These are phyloP conservation scores for Pollenia angustigena DNA, from an alignment of 2,888 invertebrate genomes.

Conservation along the genomic window DNA sequence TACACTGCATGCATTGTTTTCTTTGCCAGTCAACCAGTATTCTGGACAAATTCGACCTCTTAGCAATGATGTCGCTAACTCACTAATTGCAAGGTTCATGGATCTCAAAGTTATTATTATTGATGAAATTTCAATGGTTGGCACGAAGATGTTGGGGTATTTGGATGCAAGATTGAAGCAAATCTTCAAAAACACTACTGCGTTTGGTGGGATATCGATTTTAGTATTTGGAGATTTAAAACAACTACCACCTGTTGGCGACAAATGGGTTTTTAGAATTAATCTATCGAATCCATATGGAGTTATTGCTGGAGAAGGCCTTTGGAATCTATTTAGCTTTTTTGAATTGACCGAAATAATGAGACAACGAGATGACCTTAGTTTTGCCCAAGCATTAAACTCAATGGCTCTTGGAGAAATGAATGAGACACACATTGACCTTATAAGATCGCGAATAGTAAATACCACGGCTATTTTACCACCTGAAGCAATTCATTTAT, in stretches of 20 bases:
- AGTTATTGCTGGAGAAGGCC: constrained; percentile 3
- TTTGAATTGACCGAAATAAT: neutral
- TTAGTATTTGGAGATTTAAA: constrained; percentile 30
- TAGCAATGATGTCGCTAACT: constrained; percentile 44
- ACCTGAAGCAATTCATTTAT: constrained; percentile 38
- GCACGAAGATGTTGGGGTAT: constrained; percentile 40
- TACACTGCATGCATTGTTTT: constrained; percentile 37
- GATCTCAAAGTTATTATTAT: constrained; percentile 59
- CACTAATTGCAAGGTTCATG: constrained; percentile 31
- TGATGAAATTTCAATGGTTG: constrained; percentile 67
- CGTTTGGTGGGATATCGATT: constrained; percentile 48
- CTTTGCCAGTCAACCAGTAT: constrained; percentile 36
- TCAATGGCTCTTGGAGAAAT: constrained; percentile 36
- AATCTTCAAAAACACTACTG: constrained; percentile 49
- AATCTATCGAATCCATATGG: constrained; percentile 31
- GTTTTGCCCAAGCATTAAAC: neutral
- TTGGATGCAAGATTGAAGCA: constrained; percentile 51
- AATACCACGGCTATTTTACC: neutral
- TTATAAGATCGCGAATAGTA: constrained; percentile 11
- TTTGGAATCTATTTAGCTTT: constrained; percentile 26
- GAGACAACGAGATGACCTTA: constrained; percentile 18
- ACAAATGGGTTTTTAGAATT: constrained; percentile 32
- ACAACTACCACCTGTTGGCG: constrained; percentile 32
- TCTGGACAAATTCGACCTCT: constrained; percentile 47
- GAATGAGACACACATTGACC: neutral